Percentiles rank a stretch among this genome's conserved stretches.
phyloP scores from a whole-genome alignment of 2,113 vertebrate species.

The Seriola quinqueradiata region DNA sequence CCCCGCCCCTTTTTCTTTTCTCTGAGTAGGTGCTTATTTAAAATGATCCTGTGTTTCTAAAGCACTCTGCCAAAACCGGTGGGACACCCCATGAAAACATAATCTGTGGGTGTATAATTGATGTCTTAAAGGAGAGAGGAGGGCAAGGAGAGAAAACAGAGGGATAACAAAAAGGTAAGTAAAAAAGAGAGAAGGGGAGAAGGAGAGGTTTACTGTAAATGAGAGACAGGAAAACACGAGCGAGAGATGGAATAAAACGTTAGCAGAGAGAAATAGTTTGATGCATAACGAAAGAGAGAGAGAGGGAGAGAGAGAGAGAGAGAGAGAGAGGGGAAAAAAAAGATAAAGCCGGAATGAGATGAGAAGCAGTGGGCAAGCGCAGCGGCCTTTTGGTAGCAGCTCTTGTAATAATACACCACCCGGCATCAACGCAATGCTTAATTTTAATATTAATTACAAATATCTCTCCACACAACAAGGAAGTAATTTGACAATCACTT shows the following conservation, averaged over 20 bases:
- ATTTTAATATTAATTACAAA: constrained; percentile 90
- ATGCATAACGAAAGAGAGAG: constrained; percentile 35
- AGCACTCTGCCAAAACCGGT: constrained; percentile 76
- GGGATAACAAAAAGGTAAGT: constrained; percentile 44
- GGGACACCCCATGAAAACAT: constrained; percentile 80
- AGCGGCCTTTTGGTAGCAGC: constrained; percentile 70
- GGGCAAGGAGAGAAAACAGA: constrained; percentile 51
- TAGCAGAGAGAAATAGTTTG: constrained; percentile 54
- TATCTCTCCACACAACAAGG: constrained; percentile 85
- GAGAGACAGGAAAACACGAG: constrained; percentile 24
- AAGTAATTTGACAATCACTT: constrained; percentile 87
- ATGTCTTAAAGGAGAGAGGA: constrained; percentile 72
- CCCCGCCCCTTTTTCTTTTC: constrained; percentile 43
- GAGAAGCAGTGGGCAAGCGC: constrained; percentile 56
- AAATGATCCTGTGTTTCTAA: constrained; percentile 80
- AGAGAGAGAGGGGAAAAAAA: not conserved
- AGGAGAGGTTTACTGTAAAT: constrained; percentile 44
- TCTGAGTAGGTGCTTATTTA: constrained; percentile 81
- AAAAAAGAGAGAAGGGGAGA: constrained; percentile 35
- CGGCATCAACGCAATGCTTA: constrained; percentile 82
- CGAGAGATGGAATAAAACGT: constrained; percentile 47
- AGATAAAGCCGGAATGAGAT: constrained; percentile 51
- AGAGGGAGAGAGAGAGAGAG: not conserved
- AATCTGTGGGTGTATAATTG: constrained; percentile 78
- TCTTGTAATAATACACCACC: constrained; percentile 83